Conservation (phyloP, 1,140 invertebrate genomes). For the Chironomus striatipennis region DNA sequence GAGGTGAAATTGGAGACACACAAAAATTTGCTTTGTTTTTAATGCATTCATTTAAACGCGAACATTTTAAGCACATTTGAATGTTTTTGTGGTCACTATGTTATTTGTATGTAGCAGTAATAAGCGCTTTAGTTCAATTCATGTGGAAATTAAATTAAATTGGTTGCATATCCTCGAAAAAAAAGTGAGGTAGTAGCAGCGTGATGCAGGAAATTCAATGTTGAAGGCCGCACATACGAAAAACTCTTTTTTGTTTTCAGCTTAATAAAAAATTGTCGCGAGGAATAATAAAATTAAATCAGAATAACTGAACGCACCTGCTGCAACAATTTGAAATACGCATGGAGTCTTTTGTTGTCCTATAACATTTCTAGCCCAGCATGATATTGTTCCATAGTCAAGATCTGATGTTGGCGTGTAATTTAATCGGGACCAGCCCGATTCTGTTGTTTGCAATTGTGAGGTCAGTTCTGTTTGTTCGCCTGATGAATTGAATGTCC, state of each 20-base stretch:
- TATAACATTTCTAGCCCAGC: constrained; percentile 72
- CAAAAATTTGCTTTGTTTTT: background rate
- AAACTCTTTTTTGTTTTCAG: too few species aligned
- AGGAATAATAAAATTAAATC: background rate
- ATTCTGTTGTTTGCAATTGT: constrained; percentile 51
- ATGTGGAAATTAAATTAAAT: constrained; percentile 11
- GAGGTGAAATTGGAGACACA: constrained; percentile 13
- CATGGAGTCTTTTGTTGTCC: constrained; percentile 76
- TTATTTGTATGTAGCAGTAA: too few species aligned
- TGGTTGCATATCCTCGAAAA: background rate
- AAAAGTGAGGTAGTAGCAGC: background rate
- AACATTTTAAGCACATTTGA: background rate
- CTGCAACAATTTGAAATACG: constrained; percentile 69
- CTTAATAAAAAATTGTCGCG: background rate
- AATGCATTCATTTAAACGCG: background rate
- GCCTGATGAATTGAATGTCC: constrained; percentile 83
- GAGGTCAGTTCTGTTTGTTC: constrained; percentile 67
- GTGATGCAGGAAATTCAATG: too few species aligned
- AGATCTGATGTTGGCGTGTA: constrained; percentile 77
- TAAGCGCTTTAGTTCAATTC: background rate
- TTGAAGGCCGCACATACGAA: too few species aligned
- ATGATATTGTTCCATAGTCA: constrained; percentile 80
- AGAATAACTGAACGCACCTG: constrained; percentile 42
- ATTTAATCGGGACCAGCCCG: constrained; percentile 61
- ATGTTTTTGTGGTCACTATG: background rate